Percentiles rank a stretch among this genome's conserved stretches.
These are phyloP conservation scores for Pteropus alecto DNA, from an alignment of 2,113 vertebrate genomes.

Conservation along the genomic window DNA sequence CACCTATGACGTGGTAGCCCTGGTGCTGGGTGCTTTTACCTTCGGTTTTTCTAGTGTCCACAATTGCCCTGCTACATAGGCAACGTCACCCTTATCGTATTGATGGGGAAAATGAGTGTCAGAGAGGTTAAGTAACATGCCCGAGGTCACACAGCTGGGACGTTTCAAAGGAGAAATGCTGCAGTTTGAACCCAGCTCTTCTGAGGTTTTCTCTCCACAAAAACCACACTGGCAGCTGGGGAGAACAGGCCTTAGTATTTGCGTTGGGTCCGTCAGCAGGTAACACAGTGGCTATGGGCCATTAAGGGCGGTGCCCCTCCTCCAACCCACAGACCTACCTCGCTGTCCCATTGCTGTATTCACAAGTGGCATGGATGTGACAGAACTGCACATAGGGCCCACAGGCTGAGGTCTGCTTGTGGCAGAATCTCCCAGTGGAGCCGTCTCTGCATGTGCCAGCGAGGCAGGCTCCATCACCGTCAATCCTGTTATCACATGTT, in stretches of 20 bases:
- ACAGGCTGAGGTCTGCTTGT: slow-evolving; percentile 82
- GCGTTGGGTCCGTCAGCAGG: background rate
- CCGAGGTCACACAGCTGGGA: background rate
- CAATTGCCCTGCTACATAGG: background rate
- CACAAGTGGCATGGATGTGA: slow-evolving; percentile 89
- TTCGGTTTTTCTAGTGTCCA: background rate
- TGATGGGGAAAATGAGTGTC: background rate
- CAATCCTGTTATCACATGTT: slow-evolving; percentile 86
- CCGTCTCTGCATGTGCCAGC: slow-evolving; percentile 83
- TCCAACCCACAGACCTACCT: slow-evolving; percentile 78
- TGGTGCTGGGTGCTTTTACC: background rate
- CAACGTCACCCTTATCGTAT: background rate
- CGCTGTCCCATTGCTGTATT: slow-evolving; percentile 78
- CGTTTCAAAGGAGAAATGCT: background rate
- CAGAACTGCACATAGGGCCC: slow-evolving; percentile 84
- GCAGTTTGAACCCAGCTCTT: background rate
- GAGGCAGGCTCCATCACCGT: slow-evolving; percentile 87
- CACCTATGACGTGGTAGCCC: rapidly evolving
- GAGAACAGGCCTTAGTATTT: background rate
- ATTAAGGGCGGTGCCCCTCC: too few species aligned
- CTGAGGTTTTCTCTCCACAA: background rate
- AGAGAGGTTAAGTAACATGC: background rate
- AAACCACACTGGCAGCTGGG: too few species aligned
- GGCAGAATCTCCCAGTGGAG: slow-evolving; percentile 86
- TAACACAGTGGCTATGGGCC: rapidly evolving